Evolutionary conservation across 2,888 invertebrate genomes (phyloP), one percentile per base, ranked within the genome.

Genomic region (Venusia cambrica): DNA sequence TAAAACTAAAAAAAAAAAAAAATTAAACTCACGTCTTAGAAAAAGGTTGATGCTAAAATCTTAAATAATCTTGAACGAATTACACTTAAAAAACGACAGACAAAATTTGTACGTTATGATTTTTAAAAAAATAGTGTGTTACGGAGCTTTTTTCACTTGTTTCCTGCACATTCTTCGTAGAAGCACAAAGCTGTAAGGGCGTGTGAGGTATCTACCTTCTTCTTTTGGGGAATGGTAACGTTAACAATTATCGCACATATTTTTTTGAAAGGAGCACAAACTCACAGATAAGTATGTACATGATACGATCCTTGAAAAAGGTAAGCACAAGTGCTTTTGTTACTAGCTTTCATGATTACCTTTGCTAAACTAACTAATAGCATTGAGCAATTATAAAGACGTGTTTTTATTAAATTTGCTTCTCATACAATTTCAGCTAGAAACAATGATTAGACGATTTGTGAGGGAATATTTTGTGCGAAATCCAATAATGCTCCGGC

Each of bases 401-500:
- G 7, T 19, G 7, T 17, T 17, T 6, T 6, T 17, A 17, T 3
- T 17, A 6, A 6, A 5, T 19, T 19, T 19, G 4, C 3, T 26
- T n/a, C n/a, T n/a, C n/a, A n/a, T n/a, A n/a, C 13, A 10, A 4
- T 38, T 38, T 9, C 29, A 39, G 39, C 14, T 39, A 1, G 29
- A 57, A 37, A 36, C 9, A 19, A 37, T 34, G 10, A 35, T 53
- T 9, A 39, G 45, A 31, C 45, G 39, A n/a, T 14, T 49, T 21
- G 42, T 54, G 14, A 47, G 41, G 20, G 29, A 50, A 2, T 51
- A 48, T 18, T 26, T 50, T 7, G 24, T 34, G 1, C 30, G 38
- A 8, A 28, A 46, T 8, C 45, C 35, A 15, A 11, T 27, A 16
- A 15, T 50, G 48, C 24, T 53, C 31, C 35, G 63, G 16, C 68